phyloP scores from a whole-genome alignment of 2,797 vertebrate genomes.

The Lateolabrax maculatus region DNA sequence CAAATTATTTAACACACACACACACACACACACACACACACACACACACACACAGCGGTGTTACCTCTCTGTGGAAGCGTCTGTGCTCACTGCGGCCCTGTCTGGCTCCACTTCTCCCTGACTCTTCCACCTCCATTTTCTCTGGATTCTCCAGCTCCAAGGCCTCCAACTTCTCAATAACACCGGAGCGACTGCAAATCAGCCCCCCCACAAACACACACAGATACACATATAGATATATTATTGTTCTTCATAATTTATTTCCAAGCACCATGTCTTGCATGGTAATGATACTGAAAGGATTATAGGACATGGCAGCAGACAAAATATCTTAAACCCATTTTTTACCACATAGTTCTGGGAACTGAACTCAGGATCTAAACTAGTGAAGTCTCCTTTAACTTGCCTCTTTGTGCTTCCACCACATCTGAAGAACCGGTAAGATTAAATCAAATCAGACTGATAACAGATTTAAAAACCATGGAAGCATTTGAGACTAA shows the following conservation, averaged over 20 bases:
- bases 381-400: background rate
- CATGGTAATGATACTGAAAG: too few relatives aligned
- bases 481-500: background rate
- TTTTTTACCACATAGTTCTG: background rate
- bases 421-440: background rate
- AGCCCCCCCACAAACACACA: slow-evolving; percentile 26
- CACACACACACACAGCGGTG: background rate
- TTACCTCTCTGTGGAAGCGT: slow-evolving; percentile 83
- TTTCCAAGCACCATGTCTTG: background rate
- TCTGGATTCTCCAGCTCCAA: slow-evolving; percentile 88
- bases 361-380: background rate
- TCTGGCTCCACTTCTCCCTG: slow-evolving; percentile 64
- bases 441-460: background rate
- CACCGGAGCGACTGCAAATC: slow-evolving; percentile 83
- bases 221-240: background rate
- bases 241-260: background rate
- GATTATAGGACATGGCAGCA: background rate
- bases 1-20: background rate
- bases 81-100: slow-evolving; percentile 87
- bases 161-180: slow-evolving; percentile 90
- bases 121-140: slow-evolving; percentile 87
- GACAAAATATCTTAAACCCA: background rate
- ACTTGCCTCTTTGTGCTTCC: background rate
- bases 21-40: background rate
- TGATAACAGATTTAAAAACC: background rate